These are phyloP conservation scores for Pseudopipra pipra DNA, from an alignment of 2,113 vertebrate genomes.

Conservation along the genomic window DNA sequence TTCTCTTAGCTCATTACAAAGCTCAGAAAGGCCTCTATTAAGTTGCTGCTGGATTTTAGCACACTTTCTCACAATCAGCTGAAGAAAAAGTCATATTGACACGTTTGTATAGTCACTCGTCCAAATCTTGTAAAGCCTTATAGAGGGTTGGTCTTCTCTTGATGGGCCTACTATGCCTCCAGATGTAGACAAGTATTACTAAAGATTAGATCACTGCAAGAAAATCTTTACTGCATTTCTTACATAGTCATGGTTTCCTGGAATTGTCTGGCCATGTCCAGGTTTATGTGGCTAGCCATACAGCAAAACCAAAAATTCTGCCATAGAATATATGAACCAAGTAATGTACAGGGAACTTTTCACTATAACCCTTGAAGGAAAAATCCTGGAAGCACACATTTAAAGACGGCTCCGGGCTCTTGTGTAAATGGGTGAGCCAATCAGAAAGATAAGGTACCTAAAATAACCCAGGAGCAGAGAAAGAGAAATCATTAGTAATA, in stretches of 20 bases:
- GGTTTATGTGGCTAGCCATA: neutral
- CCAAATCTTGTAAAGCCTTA: neutral
- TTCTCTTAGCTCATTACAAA: neutral
- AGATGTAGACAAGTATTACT: neutral
- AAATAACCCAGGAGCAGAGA: neutral
- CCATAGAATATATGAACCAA: neutral
- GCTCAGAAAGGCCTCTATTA: neutral
- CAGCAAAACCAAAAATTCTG: neutral
- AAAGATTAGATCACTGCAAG: neutral
- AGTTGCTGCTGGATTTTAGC: neutral
- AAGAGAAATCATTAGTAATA: neutral
- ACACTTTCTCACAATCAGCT: neutral
- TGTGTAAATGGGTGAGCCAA: neutral
- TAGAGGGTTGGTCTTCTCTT: neutral
- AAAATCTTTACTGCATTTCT: neutral
- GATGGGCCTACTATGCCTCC: neutral
- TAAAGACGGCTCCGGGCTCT: neutral
- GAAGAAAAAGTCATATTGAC: neutral
- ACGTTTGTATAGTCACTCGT: accelerated
- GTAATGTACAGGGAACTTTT: neutral
- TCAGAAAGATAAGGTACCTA: neutral
- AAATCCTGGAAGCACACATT: neutral
- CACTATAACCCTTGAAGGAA: neutral
- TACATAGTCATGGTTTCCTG: neutral
- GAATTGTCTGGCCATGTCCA: neutral